Base-by-base conservation (phyloP, 1,140 invertebrate genomes). In the Scaptodrosophila lebanonensis region DNA sequence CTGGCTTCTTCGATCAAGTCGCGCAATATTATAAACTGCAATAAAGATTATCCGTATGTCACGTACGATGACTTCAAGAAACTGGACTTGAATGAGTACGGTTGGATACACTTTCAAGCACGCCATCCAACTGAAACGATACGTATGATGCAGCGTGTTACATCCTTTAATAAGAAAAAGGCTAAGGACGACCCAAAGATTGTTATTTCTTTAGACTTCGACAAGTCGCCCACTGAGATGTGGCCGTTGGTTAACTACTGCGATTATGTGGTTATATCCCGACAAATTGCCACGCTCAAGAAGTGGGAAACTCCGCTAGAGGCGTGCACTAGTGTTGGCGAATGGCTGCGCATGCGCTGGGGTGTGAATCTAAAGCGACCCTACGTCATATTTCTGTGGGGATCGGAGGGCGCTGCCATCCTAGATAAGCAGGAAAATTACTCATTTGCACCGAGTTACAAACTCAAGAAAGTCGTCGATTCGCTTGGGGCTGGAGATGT, bases 41-140 rank as follows among this genome's bases (percentile, higher is more conserved):
- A 89, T 83, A 88, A 89, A 36, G 87, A 88, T 49, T 85, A 92
- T 54, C 91, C 91, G 1, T 91, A 93, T 83, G 66, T 93, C 3
- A 88, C 73, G 1, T 70, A 88, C 2, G 87, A 90, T 15, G 88
- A 93, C 57, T 92, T 93, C 70, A 7, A 32, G 11, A 68, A 88
- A 32, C 33, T 93, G 4, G 22, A 84, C 69, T 71, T 88, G 15
- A 33, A 91, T 6, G 17, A 49, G 3, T 93, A 92, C 56, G 88
- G 87, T 9, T 94, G 93, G 93, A 89, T 93, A 56, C 92, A 93
- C 84, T 92, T 63, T 93, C 86, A 92, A 92, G 90, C 90, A 8
- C 87, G 91, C 40, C 89, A 90, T 85, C 69, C 88, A 1, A 54
- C 66, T 0, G 87, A 89, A 39, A 88, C 92, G 3, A 52, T 86